Conservation (phyloP, 2,113 vertebrate species). For the Lophius piscatorius region DNA sequence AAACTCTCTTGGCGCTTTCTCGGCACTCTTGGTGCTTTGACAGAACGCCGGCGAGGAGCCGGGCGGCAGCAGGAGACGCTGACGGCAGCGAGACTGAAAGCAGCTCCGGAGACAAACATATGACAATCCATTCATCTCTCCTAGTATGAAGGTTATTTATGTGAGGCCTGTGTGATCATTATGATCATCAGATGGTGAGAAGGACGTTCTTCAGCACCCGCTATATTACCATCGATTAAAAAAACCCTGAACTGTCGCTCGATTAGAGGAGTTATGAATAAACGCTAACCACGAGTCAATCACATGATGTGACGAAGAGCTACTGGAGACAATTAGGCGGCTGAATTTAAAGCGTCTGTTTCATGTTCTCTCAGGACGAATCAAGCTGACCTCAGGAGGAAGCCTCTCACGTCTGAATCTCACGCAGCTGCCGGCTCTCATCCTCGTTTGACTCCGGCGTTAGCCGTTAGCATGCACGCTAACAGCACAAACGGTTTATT, state of each 20-base stretch:
- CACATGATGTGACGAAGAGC: slow-evolving; percentile 24
- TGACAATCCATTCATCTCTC: no score
- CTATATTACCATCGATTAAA: slow-evolving; percentile 1
- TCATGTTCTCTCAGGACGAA: slow-evolving; percentile 18
- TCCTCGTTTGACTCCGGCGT: slow-evolving; percentile 2
- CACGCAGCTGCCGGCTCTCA: not conserved
- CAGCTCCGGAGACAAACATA: no score
- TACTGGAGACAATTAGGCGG: slow-evolving; percentile 31
- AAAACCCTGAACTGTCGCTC: slow-evolving; percentile 7
- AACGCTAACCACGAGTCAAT: slow-evolving; percentile 1
- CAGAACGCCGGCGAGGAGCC: not conserved
- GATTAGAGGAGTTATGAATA: slow-evolving; percentile 14
- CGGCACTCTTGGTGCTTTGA: slow-evolving; percentile 20
- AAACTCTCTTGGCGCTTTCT: slow-evolving; percentile 15
- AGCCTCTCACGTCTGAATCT: not conserved
- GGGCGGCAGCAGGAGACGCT: no score
- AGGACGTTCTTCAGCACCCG: no score
- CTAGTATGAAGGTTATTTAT: no score
- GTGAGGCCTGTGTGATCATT: no score
- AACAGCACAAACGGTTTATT: not conserved
- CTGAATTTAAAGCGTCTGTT: slow-evolving; percentile 30
- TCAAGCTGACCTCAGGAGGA: slow-evolving; percentile 23
- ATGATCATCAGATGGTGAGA: no score
- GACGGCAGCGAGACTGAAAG: no score
- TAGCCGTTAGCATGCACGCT: not conserved